phyloP scores from a whole-genome alignment of 2,888 invertebrate species.

The Magallana nippona region DNA sequence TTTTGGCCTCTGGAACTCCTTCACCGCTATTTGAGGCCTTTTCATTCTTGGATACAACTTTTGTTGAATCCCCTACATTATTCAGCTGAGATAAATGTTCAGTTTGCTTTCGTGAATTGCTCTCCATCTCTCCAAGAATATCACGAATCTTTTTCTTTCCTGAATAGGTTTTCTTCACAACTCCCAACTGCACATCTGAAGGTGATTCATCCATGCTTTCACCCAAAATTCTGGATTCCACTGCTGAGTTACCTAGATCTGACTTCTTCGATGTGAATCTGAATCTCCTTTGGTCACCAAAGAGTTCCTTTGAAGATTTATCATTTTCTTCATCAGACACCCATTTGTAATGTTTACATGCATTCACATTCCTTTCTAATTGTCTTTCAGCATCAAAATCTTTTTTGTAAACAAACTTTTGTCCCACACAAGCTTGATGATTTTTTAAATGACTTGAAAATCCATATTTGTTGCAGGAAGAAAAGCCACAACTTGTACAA shows the following conservation, averaged over 20 bases:
- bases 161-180: slow-evolving; percentile 14
- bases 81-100: not conserved
- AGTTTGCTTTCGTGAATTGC: not conserved
- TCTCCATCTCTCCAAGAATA: slow-evolving; percentile 25
- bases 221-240: not conserved
- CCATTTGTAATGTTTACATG: slow-evolving; percentile 37
- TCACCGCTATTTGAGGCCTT: not conserved
- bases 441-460: slow-evolving; percentile 24
- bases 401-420: slow-evolving; percentile 23
- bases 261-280: not conserved
- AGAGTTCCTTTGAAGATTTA: slow-evolving; percentile 34
- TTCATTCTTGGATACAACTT: not conserved
- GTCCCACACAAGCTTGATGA: not conserved
- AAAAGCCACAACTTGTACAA: slow-evolving; percentile 24
- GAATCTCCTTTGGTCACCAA: slow-evolving; percentile 34
- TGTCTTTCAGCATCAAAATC: slow-evolving; percentile 34
- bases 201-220: not conserved
- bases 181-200: not conserved
- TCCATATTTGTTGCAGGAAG: slow-evolving; percentile 28
- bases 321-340: slow-evolving; percentile 30
- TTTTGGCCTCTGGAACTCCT: not conserved
- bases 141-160: slow-evolving; percentile 26
- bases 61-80: not conserved
- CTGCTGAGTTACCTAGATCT: not conserved
- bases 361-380: slow-evolving; percentile 28